A percentile compares a stretch with the other conserved stretches of the same genome.
Evolutionary conservation across 1,140 invertebrate genomes (phyloP).

Genomic region (Procambarus clarkii): DNA sequence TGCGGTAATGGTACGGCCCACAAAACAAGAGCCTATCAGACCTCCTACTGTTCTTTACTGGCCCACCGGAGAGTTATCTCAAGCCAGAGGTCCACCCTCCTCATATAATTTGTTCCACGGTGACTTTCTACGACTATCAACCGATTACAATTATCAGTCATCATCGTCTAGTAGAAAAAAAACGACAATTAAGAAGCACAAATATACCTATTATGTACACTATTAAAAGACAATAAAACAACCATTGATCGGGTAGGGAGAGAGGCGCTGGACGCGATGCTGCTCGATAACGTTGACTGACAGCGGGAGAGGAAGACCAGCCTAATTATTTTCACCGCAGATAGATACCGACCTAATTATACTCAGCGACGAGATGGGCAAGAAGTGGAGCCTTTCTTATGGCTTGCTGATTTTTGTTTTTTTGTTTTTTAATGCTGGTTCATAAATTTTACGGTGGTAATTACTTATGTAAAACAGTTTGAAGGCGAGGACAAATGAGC

Average conservation of each 20-base stretch:
- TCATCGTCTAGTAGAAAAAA: conserved; percentile 7
- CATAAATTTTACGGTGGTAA: not conserved
- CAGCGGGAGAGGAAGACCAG: not conserved
- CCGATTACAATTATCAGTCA: conserved; percentile 26
- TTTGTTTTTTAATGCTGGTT: not conserved
- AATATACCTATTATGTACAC: conserved; percentile 34
- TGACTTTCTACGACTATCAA: not conserved
- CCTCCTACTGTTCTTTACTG: not conserved
- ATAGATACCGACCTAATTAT: conserved; percentile 35
- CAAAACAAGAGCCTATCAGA: not conserved
- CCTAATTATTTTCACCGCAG: conserved; percentile 37
- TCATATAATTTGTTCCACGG: not conserved
- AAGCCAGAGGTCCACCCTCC: not conserved
- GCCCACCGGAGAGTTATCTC: not conserved
- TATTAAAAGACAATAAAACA: conserved; percentile 50
- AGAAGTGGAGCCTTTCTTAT: not conserved
- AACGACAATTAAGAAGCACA: conserved; percentile 17
- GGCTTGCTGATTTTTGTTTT: not conserved
- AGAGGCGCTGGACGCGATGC: not conserved
- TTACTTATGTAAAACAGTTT: conserved; percentile 12
- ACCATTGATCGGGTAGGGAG: conserved; percentile 17
- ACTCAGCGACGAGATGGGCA: conserved; percentile 3
- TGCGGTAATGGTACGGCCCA: too few species aligned
- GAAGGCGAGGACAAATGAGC: not conserved
- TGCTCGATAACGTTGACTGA: not conserved